Conservation (phyloP, 2,113 vertebrate genomes). For the Pelecanoides urinatrix region DNA sequence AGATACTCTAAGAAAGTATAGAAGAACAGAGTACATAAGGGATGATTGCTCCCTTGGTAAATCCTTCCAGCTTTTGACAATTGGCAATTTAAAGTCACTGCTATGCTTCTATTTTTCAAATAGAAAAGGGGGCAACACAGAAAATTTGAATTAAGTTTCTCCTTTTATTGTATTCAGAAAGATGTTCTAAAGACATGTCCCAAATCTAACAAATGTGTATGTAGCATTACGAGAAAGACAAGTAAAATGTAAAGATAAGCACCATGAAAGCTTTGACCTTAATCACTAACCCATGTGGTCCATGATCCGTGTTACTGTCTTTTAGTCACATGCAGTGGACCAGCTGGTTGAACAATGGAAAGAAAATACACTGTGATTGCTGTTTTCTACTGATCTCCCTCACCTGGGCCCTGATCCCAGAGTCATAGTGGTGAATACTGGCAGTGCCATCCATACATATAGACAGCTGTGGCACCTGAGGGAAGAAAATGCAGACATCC, state of each 20-base stretch:
- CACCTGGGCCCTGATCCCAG: not conserved
- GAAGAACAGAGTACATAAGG: not conserved
- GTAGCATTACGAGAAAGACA: not conserved
- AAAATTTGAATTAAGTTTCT: not conserved
- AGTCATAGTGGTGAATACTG: not conserved
- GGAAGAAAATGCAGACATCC: not conserved
- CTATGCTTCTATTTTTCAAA: not conserved
- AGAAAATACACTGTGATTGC: not conserved
- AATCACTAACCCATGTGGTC: not conserved
- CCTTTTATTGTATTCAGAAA: not conserved
- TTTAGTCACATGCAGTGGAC: not conserved
- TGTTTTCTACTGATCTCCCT: not conserved
- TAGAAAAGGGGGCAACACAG: not conserved
- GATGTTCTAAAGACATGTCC: not conserved
- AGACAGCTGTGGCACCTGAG: not conserved
- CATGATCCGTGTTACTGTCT: not conserved
- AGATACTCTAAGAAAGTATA: not conserved
- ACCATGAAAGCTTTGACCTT: not conserved
- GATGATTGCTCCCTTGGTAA: not conserved
- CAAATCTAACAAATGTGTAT: not conserved
- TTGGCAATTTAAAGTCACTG: not conserved
- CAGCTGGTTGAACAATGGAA: not conserved
- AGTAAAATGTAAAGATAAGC: not conserved
- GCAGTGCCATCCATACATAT: not conserved
- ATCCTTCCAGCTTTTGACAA: not conserved